Base-by-base conservation (phyloP, 2,113 vertebrate genomes). In the Thymallus thymallus region DNA sequence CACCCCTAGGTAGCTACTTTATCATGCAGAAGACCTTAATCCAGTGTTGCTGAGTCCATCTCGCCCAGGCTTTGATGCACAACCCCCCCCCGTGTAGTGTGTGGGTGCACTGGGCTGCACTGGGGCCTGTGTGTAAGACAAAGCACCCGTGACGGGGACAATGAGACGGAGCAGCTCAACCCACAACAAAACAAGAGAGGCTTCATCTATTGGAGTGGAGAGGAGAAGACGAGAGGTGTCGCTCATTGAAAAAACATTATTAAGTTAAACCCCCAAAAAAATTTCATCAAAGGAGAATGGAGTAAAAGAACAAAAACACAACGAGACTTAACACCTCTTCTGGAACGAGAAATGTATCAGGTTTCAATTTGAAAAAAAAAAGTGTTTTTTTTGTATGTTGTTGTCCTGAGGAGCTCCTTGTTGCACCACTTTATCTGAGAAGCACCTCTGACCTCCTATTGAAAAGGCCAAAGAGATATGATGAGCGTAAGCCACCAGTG, bases 1-100 rank as follows among this genome's bases (percentile, higher is more conserved):
- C 96, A 96, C 95, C 94, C 97, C 96, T 96, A 98, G 98, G 98
- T 98, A 97, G 97, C 94, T 95, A 98, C 96, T 99, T 98, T 97
- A 97, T 98, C 96, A 98, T 98, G 98, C 98, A 98, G 96, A 98
- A 97, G 95, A 94, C 93, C 94, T 94, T 99, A 99, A 98, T 99
- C 98, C 97, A 98, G 95, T 97, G 96, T 94, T 95, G 94, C 93
- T 92, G 95, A 95, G 95, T 96, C 94, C 93, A 96, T 95, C 95
- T 95, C 80, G 92, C 94, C 92, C 87, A 86, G 89, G 94, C 97
- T 99, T 99, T 98, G 98, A 98, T 97, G 96, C 93, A 64, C n/a
- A n/a, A n/a, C 48, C 60, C 83, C 76, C 77, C 80, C 83, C 68
- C 65, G 68, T 82, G 89, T 92, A 93, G 92, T 95, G 95, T 95